phyloP scores from a whole-genome alignment of 2,113 vertebrate genomes.

The Garra rufa region DNA sequence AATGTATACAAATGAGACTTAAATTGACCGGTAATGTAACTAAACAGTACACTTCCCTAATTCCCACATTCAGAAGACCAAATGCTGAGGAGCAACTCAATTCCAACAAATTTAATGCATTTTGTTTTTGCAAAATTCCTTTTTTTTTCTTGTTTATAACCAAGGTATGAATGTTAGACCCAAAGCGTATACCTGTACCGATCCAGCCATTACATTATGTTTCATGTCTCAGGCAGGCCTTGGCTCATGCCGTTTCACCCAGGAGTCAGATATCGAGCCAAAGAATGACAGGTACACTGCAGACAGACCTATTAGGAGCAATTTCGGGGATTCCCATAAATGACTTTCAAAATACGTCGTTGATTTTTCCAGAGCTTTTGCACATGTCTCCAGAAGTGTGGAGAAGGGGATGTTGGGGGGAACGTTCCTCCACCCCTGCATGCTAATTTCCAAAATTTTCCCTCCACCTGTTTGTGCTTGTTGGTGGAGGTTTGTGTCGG shows the following conservation, averaged over 20 bases:
- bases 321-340: conserved; percentile 77
- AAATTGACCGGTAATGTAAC: conserved; percentile 27
- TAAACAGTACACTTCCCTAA: conserved; percentile 19
- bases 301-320: conserved; percentile 69
- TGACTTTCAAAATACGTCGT: conserved; percentile 66
- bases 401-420: conserved; percentile 49
- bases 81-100: neutral
- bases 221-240: conserved; percentile 10
- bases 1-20: neutral
- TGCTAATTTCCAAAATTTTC: conserved; percentile 62
- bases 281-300: conserved; percentile 63
- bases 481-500: conserved; percentile 50
- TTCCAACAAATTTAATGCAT: neutral
- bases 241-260: conserved; percentile 4
- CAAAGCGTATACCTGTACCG: neutral
- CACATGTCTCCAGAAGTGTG: conserved; percentile 40
- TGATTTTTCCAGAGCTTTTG: conserved; percentile 62
- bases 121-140: too few species aligned
- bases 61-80: neutral
- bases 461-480: conserved; percentile 55
- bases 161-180: neutral
- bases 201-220: conserved; percentile 24
- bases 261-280: conserved; percentile 37
- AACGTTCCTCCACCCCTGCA: conserved; percentile 64
- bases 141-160: neutral